These are phyloP conservation scores for Synanthedon tipuliformis DNA, from an alignment of 2,888 invertebrate species.

Conservation along the genomic window DNA sequence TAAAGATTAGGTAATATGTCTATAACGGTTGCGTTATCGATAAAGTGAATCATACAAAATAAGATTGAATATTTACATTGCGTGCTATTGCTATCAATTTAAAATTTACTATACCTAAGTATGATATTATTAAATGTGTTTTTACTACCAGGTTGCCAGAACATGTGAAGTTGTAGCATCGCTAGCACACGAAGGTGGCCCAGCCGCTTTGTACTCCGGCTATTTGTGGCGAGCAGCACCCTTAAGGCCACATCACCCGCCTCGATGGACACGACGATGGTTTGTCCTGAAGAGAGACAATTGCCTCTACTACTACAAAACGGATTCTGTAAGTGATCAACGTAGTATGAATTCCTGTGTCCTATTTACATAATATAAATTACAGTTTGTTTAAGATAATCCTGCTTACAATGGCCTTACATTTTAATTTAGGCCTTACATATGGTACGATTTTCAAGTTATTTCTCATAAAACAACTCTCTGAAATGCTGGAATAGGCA, in stretches of 20 bases:
- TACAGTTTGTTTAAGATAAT: no score
- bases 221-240: constrained; percentile 81
- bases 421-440: no score
- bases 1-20: no score
- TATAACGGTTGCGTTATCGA: no score
- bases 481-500: background rate
- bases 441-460: no score
- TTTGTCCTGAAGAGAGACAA: constrained; percentile 92
- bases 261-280: constrained; percentile 90
- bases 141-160: constrained; percentile 75
- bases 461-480: background rate
- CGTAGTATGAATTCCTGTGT: no score
- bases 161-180: constrained; percentile 85
- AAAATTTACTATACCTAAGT: background rate
- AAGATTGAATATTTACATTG: no score
- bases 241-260: constrained; percentile 49
- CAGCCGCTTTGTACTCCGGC: constrained; percentile 76
- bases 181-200: constrained; percentile 72
- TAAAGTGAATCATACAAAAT: no score
- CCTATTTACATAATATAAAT: no score
- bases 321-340: constrained; percentile 78
- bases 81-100: no score
- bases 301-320: constrained; percentile 95
- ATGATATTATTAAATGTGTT: background rate
- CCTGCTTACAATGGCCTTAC: no score